Evolutionary conservation across 2,888 invertebrate species (phyloP).

Genomic region (Mesorhabditis spiculigera): DNA sequence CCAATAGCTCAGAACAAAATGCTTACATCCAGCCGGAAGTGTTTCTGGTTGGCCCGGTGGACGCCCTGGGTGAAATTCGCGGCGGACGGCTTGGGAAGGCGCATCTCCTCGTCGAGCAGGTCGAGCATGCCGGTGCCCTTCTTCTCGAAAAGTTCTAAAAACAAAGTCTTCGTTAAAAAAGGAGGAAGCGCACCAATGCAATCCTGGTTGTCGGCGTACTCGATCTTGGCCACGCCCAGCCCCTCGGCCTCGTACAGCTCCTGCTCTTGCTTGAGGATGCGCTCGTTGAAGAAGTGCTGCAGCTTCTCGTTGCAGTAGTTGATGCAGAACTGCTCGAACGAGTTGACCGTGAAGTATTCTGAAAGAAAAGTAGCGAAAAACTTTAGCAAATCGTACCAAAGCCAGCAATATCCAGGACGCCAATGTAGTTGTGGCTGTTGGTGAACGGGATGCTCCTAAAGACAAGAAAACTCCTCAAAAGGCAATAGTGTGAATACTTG

Average conservation of each 20-base stretch:
- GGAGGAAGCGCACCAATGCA: conserved; percentile 74
- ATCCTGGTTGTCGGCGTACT: conserved; percentile 93
- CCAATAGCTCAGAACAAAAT: too few species aligned
- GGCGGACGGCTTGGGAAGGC: conserved; percentile 84
- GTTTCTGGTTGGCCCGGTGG: conserved; percentile 77
- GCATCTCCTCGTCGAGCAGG: conserved; percentile 90
- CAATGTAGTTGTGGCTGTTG: conserved; percentile 86
- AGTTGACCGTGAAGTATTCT: conserved; percentile 79
- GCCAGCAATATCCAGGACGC: conserved; percentile 94
- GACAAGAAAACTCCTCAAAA: too few species aligned
- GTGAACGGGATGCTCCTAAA: conserved; percentile 81
- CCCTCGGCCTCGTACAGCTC: conserved; percentile 87
- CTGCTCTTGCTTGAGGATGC: conserved; percentile 91
- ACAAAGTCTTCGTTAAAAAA: background rate
- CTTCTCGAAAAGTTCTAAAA: conserved; percentile 67
- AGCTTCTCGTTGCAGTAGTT: conserved; percentile 99
- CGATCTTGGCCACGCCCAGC: conserved; percentile 85
- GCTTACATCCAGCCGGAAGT: conserved; percentile 74
- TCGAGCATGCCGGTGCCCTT: conserved; percentile 85
- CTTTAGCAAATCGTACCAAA: conserved; percentile 70
- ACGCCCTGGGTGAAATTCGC: conserved; percentile 88
- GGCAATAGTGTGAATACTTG: too few species aligned
- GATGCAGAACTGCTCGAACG: conserved; percentile 89
- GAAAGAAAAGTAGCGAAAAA: conserved; percentile 20
- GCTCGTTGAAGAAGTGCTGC: conserved; percentile 97